Percentiles rank a stretch among this genome's conserved stretches.
These are phyloP conservation scores for Gymnobelideus leadbeateri DNA, from an alignment of 2,113 vertebrate genomes.

Conservation along the genomic window DNA sequence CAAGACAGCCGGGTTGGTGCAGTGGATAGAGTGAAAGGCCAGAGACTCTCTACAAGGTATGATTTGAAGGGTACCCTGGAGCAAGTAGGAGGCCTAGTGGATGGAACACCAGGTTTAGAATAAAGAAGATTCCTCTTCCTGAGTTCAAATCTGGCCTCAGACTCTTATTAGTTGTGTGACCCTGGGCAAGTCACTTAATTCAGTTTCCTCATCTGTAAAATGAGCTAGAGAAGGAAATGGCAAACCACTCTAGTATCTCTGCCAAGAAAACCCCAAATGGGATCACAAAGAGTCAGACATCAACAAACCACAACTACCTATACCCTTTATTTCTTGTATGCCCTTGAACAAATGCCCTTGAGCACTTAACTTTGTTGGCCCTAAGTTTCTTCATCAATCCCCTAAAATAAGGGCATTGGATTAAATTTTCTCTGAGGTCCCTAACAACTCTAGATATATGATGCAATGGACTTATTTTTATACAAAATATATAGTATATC, in stretches of 20 bases:
- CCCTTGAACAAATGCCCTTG: background rate
- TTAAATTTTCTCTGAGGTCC: too few species aligned
- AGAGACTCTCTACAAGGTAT: too few species aligned
- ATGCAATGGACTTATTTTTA: background rate
- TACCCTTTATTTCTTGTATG: background rate
- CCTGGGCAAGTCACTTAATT: background rate
- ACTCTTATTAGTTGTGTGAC: background rate
- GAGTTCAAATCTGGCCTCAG: background rate
- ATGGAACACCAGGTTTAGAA: background rate
- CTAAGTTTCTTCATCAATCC: background rate
- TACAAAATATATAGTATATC: background rate
- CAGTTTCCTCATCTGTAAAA: background rate
- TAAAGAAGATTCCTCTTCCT: background rate
- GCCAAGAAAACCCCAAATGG: background rate
- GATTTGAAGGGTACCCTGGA: too few species aligned
- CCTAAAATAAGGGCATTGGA: too few species aligned
- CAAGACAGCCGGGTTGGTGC: background rate
- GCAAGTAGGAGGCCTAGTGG: too few species aligned
- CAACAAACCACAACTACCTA: background rate
- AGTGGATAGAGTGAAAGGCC: background rate
- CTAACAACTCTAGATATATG: background rate
- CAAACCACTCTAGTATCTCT: background rate
- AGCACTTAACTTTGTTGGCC: background rate
- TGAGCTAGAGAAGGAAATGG: background rate
- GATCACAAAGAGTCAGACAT: background rate